A percentile compares a stretch with the other conserved stretches of the same genome.
Evolutionary conservation across 2,888 invertebrate species (phyloP).

Genomic region (Trichopoda pennipes): DNA sequence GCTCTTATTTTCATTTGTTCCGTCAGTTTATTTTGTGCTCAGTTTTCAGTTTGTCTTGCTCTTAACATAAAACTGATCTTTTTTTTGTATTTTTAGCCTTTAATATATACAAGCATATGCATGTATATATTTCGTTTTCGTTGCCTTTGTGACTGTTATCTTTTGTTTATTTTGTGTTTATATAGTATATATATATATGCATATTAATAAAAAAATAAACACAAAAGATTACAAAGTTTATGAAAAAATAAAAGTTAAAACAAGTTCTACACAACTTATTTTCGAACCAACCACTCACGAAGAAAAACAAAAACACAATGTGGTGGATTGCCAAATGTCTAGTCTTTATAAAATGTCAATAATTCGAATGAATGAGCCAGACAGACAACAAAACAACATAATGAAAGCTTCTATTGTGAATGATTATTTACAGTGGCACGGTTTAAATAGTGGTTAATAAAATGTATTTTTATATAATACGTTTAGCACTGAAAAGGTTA

Average conservation of each 20-base stretch:
- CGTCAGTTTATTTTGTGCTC: too few species aligned
- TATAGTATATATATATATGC: background rate
- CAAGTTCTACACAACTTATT: conserved; percentile 31
- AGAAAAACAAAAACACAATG: conserved; percentile 54
- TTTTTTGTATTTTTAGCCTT: too few species aligned
- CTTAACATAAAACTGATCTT: too few species aligned
- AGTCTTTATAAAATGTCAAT: conserved; percentile 58
- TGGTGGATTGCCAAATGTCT: conserved; percentile 57
- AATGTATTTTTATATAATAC: too few species aligned
- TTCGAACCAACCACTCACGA: conserved; percentile 51
- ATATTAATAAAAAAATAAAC: conserved; percentile 46
- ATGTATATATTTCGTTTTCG: too few species aligned
- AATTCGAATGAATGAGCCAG: conserved; percentile 18
- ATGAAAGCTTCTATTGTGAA: conserved; percentile 57
- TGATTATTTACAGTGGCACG: conserved; percentile 8
- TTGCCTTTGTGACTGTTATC: too few species aligned
- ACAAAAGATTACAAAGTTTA: conserved; percentile 21
- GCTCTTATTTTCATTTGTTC: too few species aligned
- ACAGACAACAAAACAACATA: conserved; percentile 12
- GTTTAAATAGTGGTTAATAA: background rate
- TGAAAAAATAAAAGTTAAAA: background rate
- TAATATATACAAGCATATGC: too few species aligned
- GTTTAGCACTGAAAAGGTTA: background rate
- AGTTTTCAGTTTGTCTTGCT: too few species aligned
- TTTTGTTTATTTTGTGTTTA: too few species aligned